Evolutionary conservation across 2,888 invertebrate genomes (phyloP).

Genomic region (Callyntrura guangdongensis): DNA sequence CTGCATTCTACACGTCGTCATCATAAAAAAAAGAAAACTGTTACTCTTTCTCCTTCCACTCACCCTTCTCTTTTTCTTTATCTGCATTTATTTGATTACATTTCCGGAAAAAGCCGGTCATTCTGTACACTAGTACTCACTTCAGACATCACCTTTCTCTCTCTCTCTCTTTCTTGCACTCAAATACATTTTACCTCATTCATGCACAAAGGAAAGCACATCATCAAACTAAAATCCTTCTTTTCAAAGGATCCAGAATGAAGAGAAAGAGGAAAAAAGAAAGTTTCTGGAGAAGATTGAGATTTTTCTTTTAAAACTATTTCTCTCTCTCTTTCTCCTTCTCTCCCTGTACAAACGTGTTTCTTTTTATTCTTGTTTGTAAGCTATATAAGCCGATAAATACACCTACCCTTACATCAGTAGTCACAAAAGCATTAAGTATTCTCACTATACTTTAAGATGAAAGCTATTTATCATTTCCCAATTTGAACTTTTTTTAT

Average conservation of each 20-base stretch:
- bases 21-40: background rate
- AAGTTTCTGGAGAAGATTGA: conserved; percentile 6
- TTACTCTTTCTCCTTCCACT: background rate
- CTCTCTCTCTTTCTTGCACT: background rate
- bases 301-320: background rate
- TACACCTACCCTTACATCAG: too few species aligned
- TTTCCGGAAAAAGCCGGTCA: background rate
- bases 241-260: conserved; percentile 1
- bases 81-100: conserved; percentile 39
- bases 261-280: background rate
- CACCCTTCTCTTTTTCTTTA: background rate
- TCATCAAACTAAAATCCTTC: conserved; percentile 32
- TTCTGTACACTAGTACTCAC: background rate
- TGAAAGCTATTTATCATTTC: too few species aligned
- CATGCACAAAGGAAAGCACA: background rate
- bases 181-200: too few species aligned
- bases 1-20: too few species aligned
- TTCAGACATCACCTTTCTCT: background rate
- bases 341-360: background rate
- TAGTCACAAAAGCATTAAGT: too few species aligned
- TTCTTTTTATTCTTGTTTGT: too few species aligned
- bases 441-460: too few species aligned
- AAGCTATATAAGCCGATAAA: too few species aligned
- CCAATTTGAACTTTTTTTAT: too few species aligned
- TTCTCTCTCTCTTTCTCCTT: background rate